phyloP scores from a whole-genome alignment of 2,113 vertebrate genomes.

The Phycodurus eques region DNA sequence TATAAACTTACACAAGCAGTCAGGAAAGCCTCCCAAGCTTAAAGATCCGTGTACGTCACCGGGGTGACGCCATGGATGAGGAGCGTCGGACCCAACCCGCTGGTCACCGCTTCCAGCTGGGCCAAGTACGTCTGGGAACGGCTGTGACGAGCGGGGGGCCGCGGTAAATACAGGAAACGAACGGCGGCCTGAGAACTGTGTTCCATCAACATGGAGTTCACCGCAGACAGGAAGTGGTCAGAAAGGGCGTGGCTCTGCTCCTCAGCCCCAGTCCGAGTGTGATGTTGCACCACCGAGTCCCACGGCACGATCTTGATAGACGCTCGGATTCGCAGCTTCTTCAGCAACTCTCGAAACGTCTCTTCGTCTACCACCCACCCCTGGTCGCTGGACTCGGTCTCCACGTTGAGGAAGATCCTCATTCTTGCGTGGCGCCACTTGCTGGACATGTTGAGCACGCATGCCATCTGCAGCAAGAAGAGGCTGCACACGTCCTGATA shows the following conservation, averaged over 20 bases:
- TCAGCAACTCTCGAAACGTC: constrained; percentile 80
- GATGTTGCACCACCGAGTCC: constrained; percentile 75
- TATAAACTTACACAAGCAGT: background rate
- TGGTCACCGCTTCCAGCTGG: constrained; percentile 78
- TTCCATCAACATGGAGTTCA: constrained; percentile 69
- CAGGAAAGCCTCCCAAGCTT: constrained; percentile 35
- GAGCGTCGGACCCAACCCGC: constrained; percentile 80
- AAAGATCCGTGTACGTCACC: constrained; percentile 90
- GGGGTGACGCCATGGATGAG: constrained; percentile 85
- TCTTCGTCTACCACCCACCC: constrained; percentile 81
- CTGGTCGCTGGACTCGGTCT: constrained; percentile 73
- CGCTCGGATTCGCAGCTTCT: constrained; percentile 83
- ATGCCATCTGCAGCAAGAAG: constrained; percentile 90
- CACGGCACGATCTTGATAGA: constrained; percentile 83
- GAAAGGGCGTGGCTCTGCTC: constrained; percentile 27
- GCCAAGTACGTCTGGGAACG: constrained; percentile 76
- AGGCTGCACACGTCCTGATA: constrained; percentile 86
- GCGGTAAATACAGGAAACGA: constrained; percentile 85
- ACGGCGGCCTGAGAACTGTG: constrained; percentile 74
- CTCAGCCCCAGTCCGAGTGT: constrained; percentile 26
- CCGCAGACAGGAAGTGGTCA: constrained; percentile 57
- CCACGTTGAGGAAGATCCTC: constrained; percentile 85
- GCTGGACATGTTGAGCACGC: constrained; percentile 86
- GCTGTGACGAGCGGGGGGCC: constrained; percentile 72
- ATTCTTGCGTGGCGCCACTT: constrained; percentile 84